These are phyloP conservation scores for Archocentrus centrarchus DNA, from an alignment of 2,113 vertebrate genomes.

Conservation along the genomic window DNA sequence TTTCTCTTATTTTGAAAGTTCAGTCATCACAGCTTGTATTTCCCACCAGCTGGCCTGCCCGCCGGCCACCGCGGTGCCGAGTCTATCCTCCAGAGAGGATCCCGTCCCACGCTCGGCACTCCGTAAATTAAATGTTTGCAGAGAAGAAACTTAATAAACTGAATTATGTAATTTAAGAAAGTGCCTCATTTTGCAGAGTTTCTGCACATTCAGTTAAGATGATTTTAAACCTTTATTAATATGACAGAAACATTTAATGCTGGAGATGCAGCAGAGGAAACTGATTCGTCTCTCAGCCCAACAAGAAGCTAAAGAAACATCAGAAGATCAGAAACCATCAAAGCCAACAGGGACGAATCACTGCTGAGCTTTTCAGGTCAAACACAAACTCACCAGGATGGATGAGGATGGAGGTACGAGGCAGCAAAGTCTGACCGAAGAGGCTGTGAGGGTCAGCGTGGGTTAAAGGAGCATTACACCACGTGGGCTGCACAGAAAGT, in stretches of 20 bases:
- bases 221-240: neutral
- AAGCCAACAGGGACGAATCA: neutral
- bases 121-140: neutral
- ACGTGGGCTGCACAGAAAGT: neutral
- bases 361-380: neutral
- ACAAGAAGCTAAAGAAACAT: no score
- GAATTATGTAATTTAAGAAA: neutral
- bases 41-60: neutral
- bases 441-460: neutral
- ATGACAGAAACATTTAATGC: neutral
- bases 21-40: neutral
- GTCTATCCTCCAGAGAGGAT: neutral
- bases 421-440: neutral
- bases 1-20: slow-evolving; percentile 10
- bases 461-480: neutral
- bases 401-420: neutral
- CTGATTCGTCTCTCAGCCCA: no score
- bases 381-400: neutral
- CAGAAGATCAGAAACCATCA: neutral
- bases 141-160: neutral
- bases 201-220: neutral
- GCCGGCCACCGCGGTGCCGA: neutral
- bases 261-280: neutral
- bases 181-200: neutral
- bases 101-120: no score